Conservation (phyloP, 1,140 invertebrate genomes). For the Drepana arcuata region DNA sequence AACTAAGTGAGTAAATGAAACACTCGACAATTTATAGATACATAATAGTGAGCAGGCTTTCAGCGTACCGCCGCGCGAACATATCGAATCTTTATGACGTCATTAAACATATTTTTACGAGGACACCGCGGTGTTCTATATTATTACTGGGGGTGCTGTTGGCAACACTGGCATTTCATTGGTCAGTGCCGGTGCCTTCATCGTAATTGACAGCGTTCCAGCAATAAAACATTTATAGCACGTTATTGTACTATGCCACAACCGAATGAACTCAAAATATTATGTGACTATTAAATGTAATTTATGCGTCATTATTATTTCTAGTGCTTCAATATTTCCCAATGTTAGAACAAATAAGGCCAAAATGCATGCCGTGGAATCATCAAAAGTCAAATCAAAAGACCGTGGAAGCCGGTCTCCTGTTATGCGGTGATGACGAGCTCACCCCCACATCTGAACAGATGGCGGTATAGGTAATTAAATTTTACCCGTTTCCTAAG, state of each 20-base stretch:
- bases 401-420: too few relatives aligned
- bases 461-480: too few relatives aligned
- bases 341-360: too few relatives aligned
- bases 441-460: too few relatives aligned
- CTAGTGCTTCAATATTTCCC: too few relatives aligned
- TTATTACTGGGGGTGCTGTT: constrained; percentile 49
- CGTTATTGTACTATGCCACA: constrained; percentile 28
- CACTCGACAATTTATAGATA: constrained; percentile 56
- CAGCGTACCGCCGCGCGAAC: constrained; percentile 33
- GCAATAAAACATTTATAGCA: constrained; percentile 47
- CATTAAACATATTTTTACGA: constrained; percentile 71
- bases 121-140: constrained; percentile 49
- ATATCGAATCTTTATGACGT: constrained; percentile 62
- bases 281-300: constrained; percentile 23
- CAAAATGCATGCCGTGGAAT: too few relatives aligned
- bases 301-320: constrained; percentile 23
- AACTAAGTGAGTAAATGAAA: constrained; percentile 47
- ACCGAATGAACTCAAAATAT: constrained; percentile 7
- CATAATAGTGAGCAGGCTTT: constrained; percentile 40
- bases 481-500: too few relatives aligned
- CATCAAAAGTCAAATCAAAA: too few relatives aligned
- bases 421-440: too few relatives aligned
- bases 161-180: constrained; percentile 45
- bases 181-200: constrained; percentile 47
- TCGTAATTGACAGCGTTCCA: constrained; percentile 49